A percentile compares a stretch with the other conserved stretches of the same genome.
Conservation (phyloP, 1,140 invertebrate species). For the Anadara kagoshimensis region DNA sequence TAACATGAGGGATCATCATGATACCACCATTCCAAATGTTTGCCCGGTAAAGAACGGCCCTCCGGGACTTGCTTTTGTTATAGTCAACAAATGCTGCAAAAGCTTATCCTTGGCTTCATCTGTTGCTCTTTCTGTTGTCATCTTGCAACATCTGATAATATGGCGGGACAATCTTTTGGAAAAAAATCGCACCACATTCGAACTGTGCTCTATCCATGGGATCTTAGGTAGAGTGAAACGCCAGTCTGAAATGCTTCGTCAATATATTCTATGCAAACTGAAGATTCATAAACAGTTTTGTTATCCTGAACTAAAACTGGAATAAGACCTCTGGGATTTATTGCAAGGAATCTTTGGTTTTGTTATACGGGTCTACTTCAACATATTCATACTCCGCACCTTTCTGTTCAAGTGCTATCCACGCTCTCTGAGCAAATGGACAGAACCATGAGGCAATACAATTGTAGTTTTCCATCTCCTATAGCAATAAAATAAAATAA, state of each 20-base stretch:
- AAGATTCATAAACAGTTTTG: conserved; percentile 51
- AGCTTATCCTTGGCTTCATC: conserved; percentile 41
- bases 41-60: conserved; percentile 53
- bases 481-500: no score
- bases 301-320: conserved; percentile 45
- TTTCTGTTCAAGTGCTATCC: conserved; percentile 56
- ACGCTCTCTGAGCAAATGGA: conserved; percentile 57
- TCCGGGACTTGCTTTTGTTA: conserved; percentile 33
- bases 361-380: conserved; percentile 55
- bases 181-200: conserved; percentile 51
- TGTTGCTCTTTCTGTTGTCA: conserved; percentile 38
- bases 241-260: conserved; percentile 44
- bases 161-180: conserved; percentile 44
- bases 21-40: conserved; percentile 45
- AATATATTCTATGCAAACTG: conserved; percentile 51
- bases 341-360: conserved; percentile 49
- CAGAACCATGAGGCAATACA: no score
- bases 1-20: conserved; percentile 41
- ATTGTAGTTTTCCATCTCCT: no score
- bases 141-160: conserved; percentile 41
- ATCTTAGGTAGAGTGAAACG: conserved; percentile 45
- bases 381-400: conserved; percentile 51
- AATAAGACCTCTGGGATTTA: conserved; percentile 55
- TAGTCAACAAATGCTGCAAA: conserved; percentile 28
- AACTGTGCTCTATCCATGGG: conserved; percentile 45